Evolutionary conservation across 2,797 vertebrate species (phyloP).

Genomic region (Melanotaenia nigrans): DNA sequence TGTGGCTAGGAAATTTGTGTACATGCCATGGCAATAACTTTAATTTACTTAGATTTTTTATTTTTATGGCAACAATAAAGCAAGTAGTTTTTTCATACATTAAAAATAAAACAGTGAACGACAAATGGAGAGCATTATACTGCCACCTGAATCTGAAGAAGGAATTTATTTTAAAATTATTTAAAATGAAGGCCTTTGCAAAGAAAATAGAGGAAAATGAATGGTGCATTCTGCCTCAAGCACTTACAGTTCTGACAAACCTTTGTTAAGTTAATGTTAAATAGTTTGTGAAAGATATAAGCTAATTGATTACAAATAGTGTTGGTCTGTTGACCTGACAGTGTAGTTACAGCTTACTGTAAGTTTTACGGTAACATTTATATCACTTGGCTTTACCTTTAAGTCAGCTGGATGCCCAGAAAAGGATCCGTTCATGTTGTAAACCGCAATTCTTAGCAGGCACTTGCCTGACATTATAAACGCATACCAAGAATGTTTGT

Average conservation of each 20-base stretch:
- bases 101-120: not conserved
- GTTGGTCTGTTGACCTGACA: not conserved
- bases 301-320: too few species aligned
- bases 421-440: not conserved
- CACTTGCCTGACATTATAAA: not conserved
- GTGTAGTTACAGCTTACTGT: not conserved
- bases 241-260: not conserved
- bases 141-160: not conserved
- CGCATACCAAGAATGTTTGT: not conserved
- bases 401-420: not conserved
- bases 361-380: not conserved
- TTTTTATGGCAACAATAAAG: not conserved
- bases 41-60: not conserved
- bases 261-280: too few species aligned
- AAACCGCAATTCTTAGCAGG: not conserved
- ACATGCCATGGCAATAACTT: not conserved
- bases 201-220: not conserved
- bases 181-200: not conserved
- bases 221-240: not conserved
- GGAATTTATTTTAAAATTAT: not conserved
- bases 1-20: not conserved
- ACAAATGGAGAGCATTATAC: not conserved
- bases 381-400: not conserved
- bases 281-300: too few species aligned
- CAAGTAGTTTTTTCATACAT: not conserved